Evolutionary conservation across 2,888 invertebrate species (phyloP).

Genomic region (Leucoma salicis): DNA sequence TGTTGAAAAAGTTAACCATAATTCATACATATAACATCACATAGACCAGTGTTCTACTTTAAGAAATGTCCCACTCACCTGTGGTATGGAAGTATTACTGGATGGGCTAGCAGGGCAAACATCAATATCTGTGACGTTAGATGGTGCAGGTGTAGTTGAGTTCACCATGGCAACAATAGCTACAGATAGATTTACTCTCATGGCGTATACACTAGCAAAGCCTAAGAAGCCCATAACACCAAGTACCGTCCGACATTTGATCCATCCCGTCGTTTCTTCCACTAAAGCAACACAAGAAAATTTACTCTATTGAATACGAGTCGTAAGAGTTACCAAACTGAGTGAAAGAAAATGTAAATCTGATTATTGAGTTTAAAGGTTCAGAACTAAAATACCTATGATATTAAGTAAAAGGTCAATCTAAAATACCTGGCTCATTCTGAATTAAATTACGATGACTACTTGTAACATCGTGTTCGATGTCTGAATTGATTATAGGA

Average conservation of each 20-base stretch:
- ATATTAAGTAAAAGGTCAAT: too few species aligned
- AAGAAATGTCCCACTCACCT: conserved; percentile 48
- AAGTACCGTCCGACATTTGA: conserved; percentile 89
- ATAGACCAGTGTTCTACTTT: neutral
- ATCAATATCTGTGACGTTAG: conserved; percentile 82
- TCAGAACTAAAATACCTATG: too few species aligned
- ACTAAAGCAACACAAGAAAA: conserved; percentile 41
- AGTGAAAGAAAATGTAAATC: too few species aligned
- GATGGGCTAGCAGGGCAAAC: conserved; percentile 79
- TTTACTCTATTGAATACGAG: too few species aligned
- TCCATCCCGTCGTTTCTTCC: conserved; percentile 85
- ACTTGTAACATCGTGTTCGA: conserved; percentile 68
- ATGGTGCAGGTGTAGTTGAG: conserved; percentile 82
- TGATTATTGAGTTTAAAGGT: too few species aligned
- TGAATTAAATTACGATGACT: conserved; percentile 63
- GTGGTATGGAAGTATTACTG: conserved; percentile 63
- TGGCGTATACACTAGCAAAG: conserved; percentile 94
- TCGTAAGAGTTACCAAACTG: too few species aligned
- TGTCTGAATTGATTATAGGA: conserved; percentile 70
- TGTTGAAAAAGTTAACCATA: too few species aligned
- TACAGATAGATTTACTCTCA: conserved; percentile 95
- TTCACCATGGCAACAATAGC: conserved; percentile 98
- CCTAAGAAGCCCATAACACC: conserved; percentile 94
- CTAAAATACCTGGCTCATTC: conserved; percentile 53
- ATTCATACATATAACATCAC: too few species aligned